Base-by-base conservation (phyloP, 2,113 vertebrate species). In the Siniperca knerii region DNA sequence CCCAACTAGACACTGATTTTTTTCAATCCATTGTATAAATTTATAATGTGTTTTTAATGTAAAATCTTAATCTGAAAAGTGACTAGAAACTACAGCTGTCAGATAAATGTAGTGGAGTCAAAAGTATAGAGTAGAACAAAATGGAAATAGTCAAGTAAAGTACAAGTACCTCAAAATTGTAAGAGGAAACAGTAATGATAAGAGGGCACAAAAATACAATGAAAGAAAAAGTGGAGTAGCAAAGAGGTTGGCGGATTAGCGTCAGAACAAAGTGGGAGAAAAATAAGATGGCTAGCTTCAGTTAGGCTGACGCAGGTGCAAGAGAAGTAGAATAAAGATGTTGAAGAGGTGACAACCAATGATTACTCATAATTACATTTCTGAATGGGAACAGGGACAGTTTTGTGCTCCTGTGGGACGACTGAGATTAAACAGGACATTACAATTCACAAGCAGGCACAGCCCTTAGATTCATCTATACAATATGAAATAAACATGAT, bases 401-500 rank as follows among this genome's bases (percentile, higher is more conserved):
- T 52, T 29, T 55, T 60, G 25, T 55, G 29, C 10, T 60, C 76
- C 52, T 6, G 0, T 37, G 65, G 50, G 73, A 81, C 8, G 29
- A 37, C 4, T 65, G 61, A 48, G 70, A 81, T 79, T 70, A 69
- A 54, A 83, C 35, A 69, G 64, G 70, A 65, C 68, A 83, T 78
- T 71, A 74, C 50, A 50, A 79, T 90, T 84, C 82, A 75, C 6
- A 33, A 23, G 73, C 77, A 37, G 64, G 18, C 72, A 37, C 42
- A 10, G 42, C 18, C 13, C 44, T 75, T 54, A 18, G n/a, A 75
- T 60, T 66, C 37, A 80, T 81, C 33, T 29, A 21, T 21, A 10
- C 42, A 76, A 77, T 61, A 87, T 75, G 46, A 84, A 72, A 37
- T 60, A 68, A 89, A 87, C 64, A 87, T 77, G 76, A 71, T 65